A percentile compares a stretch with the other conserved stretches of the same genome.
These are phyloP conservation scores for Micromys minutus DNA, from an alignment of 2,113 vertebrate genomes.

Conservation along the genomic window DNA sequence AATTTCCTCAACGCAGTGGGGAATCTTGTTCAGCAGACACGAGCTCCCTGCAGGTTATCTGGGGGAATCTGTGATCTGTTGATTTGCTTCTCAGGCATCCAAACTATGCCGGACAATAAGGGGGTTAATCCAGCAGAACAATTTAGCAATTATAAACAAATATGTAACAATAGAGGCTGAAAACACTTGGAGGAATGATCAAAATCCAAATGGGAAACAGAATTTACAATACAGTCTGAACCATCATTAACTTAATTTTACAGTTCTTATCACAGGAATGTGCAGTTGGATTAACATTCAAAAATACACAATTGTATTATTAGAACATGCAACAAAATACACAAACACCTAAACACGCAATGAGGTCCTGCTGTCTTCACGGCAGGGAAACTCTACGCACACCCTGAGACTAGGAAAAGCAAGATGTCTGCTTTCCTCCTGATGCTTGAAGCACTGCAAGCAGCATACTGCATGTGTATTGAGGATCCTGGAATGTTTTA, in stretches of 20 bases:
- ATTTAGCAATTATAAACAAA: neutral
- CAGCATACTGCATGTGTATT: neutral
- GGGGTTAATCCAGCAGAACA: neutral
- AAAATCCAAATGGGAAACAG: neutral
- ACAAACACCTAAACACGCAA: neutral
- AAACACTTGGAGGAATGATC: neutral
- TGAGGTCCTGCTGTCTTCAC: neutral
- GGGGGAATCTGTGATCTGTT: neutral
- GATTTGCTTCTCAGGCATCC: neutral
- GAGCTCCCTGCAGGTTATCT: neutral
- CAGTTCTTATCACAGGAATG: no score
- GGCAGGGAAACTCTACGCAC: neutral
- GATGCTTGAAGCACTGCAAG: neutral
- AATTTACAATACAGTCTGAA: neutral
- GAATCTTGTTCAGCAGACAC: neutral
- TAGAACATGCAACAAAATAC: neutral
- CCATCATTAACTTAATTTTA: neutral
- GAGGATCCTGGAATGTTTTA: no score
- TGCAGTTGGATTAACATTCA: neutral
- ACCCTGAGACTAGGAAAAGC: neutral
- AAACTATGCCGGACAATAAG: neutral
- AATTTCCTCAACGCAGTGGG: neutral
- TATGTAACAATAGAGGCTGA: neutral
- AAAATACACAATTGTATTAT: neutral
- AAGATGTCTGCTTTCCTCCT: no score